Base-by-base conservation (phyloP, 2,888 invertebrate genomes). In the Erebia aethiops region DNA sequence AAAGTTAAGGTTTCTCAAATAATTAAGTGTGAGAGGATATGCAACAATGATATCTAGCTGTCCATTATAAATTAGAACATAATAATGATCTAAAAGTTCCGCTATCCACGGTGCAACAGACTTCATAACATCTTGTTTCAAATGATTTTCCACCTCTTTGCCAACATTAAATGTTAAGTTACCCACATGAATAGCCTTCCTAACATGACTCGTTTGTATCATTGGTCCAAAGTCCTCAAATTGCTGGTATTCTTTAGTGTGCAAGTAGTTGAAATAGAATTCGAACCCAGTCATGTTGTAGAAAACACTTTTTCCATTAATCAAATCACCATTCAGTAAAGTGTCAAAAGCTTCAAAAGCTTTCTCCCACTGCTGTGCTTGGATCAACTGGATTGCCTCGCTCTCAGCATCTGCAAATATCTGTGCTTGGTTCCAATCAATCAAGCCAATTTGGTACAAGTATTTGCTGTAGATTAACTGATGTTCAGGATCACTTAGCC, bases 31-130 rank as follows among this genome's bases (percentile, higher is more conserved):
- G 65, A 97, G 84, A 0, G 98, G 97, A 87, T 98, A 97, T 0
- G 98, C 97, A 0, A 98, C 97, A 75, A 98, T 98, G 14, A 98
- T 96, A 85, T 99, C 98, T 75, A 98, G 85, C 83, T 98, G 98
- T 0, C 98, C 98, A 83, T 96, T 98, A 85, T 98, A 98, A 73
- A 98, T 94, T 60, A 98, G 94, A 16, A 98, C 95, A 84, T 94
- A 92, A 80, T 96, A 97, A 77, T 95, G 87, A 52, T 95, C 92
- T 0, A 97, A 83, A 0, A 98, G 87, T 77, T 96, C 95, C 0
- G 95, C 92, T 69, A 97, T 90, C 95, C 96, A 95, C 0, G 95
- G 94, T 8, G 97, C 96, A 9, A 97, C 96, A 0, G 96, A 96
- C 81, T 97, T 95, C 96, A 98, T 97, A 0, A 98, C 94, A 85